Base-by-base conservation (phyloP, 2,113 vertebrate species). In the Callipepla squamata region DNA sequence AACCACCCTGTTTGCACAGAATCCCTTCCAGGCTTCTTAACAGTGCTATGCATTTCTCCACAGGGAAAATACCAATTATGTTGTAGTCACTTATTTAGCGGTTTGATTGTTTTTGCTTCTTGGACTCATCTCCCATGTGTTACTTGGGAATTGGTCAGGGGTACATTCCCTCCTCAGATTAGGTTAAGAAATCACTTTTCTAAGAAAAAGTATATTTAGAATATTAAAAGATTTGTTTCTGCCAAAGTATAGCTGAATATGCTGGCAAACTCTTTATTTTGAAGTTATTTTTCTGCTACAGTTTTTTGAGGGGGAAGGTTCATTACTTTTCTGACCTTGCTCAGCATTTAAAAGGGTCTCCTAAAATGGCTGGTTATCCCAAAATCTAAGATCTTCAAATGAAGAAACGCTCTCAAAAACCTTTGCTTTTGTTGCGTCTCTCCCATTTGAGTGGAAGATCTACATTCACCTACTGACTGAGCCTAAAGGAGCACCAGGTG, bases 161-260 rank as follows among this genome's bases (percentile, higher is more conserved):
- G 51, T 83, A 77, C 2, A 3, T 87, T 89, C 65, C 85, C 50
- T 85, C 55, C 34, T 89, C 61, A 89, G 59, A 67, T 74, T 76
- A 89, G 34, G 69, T 83, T 80, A 89, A 89, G 68, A 92, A 91
- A 76, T 80, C 38, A 57, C 50, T 93, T 95, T 91, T 67, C 80
- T 74, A 63, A 83, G 77, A 86, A 68, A 50, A 81, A 85, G 32
- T 44, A 0, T 28, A 74, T 82, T 89, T 87, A 40, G 19, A 57
- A 6, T 55, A 67, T 47, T 85, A 70, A 21, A 67, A 17, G 25
- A 44, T 77, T 82, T 63, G 4, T 74, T 87, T 89, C 51, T 91
- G 47, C 38, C 32, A 51, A 93, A 87, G 7, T 82, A 13, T 28
- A 84, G 36, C 45, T 87, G 57, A 34, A 51, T 63, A 79, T 12